Percentiles rank a stretch among this genome's conserved stretches.
phyloP scores from a whole-genome alignment of 2,888 invertebrate species.

The Catocala sponsa region DNA sequence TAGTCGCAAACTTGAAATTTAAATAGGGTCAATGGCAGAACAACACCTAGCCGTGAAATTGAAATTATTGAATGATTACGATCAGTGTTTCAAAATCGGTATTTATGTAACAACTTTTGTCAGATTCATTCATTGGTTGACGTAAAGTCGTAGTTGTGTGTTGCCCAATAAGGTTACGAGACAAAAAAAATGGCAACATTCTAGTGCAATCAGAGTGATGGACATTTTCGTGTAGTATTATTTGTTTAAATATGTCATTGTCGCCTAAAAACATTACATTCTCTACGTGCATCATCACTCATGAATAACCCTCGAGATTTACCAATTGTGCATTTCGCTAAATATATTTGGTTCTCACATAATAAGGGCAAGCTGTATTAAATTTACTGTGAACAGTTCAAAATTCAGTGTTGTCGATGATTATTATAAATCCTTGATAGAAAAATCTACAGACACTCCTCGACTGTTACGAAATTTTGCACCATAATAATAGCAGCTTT shows the following conservation, averaged over 20 bases:
- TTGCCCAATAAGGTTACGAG: conserved; percentile 36
- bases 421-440: too few relatives aligned
- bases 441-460: too few relatives aligned
- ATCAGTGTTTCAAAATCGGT: conserved; percentile 39
- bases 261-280: background rate
- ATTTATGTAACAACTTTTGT: conserved; percentile 41
- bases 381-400: too few relatives aligned
- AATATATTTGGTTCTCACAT: too few relatives aligned
- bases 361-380: too few relatives aligned
- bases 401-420: too few relatives aligned
- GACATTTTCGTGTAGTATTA: conserved; percentile 11
- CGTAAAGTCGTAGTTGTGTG: conserved; percentile 22
- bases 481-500: too few relatives aligned
- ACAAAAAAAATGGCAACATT: conserved; percentile 26
- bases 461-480: too few relatives aligned
- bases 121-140: conserved; percentile 47
- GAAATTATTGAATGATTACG: conserved; percentile 47
- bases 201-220: conserved; percentile 20
- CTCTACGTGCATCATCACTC: too few relatives aligned
- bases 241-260: conserved; percentile 13
- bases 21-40: conserved; percentile 49
- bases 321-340: too few relatives aligned
- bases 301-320: too few relatives aligned
- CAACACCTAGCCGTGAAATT: conserved; percentile 44
- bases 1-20: conserved; percentile 37